Evolutionary conservation across 2,888 invertebrate genomes (phyloP), one percentile per base, ranked within the genome.

Genomic region (Rotaria socialis): DNA sequence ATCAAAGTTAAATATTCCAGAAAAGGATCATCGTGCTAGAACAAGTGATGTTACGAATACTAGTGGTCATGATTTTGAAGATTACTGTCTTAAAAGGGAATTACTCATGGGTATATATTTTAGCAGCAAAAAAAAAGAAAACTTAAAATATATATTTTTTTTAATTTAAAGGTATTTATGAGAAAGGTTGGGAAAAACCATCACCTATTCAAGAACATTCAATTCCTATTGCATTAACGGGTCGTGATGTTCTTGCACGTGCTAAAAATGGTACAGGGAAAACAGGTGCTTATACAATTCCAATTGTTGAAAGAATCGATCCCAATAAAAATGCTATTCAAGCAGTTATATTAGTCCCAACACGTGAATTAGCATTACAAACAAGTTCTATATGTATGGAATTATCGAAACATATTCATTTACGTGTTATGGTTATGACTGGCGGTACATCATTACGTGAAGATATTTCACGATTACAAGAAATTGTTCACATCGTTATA

Each of bases 241-340:
- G 98, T 90, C 95, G 96, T 92, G 98, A 99, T 93, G 95, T 99
- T 89, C 93, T 99, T 90, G 99, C 99, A 87, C 94, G 99, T 58
- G 99, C 99, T 89, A 99, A 99, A 93, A 99, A 99, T 92, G 99
- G 99, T 90, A 99, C 99, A 89, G 93, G 98, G 94, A 99, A 99
- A 93, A 99, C 99, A 90, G 99, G 99, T 90, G 99, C 99, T 89
- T 99, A 99, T 92, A 95, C 96, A 91, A 98, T 99, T 92, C 99
- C 99, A 89, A 95, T 97, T 89, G 93, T 99, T 91, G 98, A 99
- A 93, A 95, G 96, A 93, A 91, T 93, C 84, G 93, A 93, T 88
- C 89, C 92, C 2, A 94, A 94, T 90, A 94, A 94, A 93, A 95
- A 96, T 93, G 94, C 93, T 92, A 96, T 99, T 91, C 98, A 98